Conservation (phyloP, 2,113 vertebrate species). For the Meles meles region DNA sequence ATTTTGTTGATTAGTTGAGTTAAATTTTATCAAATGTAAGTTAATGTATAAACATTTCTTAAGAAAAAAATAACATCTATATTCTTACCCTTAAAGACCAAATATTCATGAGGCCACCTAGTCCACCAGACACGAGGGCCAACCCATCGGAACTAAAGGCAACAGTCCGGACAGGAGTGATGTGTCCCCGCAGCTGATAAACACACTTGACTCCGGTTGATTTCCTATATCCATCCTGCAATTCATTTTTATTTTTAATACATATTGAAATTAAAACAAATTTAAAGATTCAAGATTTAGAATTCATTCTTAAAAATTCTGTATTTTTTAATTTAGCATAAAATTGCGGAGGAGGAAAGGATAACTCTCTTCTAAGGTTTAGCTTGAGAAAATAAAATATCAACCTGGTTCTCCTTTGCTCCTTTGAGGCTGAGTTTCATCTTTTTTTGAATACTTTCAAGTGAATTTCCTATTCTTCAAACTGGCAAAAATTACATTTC, state of each 20-base stretch:
- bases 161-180: constrained; percentile 93
- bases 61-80: neutral
- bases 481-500: constrained; percentile 9
- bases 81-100: constrained; percentile 94
- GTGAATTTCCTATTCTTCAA: constrained; percentile 19
- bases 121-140: constrained; percentile 92
- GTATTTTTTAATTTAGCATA: constrained; percentile 26
- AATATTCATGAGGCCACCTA: constrained; percentile 97
- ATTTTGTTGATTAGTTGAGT: neutral
- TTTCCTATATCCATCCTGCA: constrained; percentile 84
- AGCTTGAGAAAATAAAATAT: constrained; percentile 24
- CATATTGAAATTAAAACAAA: neutral
- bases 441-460: neutral
- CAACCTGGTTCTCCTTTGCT: neutral
- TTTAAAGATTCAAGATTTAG: neutral
- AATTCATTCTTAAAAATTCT: constrained; percentile 34
- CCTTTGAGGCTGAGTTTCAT: neutral
- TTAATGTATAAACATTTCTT: constrained; percentile 9
- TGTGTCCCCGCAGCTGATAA: constrained; percentile 94
- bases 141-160: constrained; percentile 95
- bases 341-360: neutral
- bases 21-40: constrained; percentile 25
- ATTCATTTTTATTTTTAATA: constrained; percentile 59
- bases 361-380: neutral
- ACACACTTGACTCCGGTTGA: constrained; percentile 83